Evolutionary conservation across 1,140 invertebrate species (phyloP), one percentile per base, ranked within the genome.

Genomic region (Colletes latitarsis): DNA sequence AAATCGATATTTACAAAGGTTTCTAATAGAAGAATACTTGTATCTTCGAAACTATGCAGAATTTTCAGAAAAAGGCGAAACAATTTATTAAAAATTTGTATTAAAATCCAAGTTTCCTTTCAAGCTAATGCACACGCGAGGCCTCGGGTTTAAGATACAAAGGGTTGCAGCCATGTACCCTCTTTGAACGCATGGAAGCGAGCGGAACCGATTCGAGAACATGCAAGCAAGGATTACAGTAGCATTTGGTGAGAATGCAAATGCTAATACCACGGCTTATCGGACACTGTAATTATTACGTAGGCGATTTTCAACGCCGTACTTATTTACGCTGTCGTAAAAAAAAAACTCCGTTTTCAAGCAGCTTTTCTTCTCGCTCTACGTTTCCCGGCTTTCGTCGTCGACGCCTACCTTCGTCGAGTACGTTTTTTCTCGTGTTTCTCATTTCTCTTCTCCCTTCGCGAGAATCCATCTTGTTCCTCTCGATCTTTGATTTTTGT

Each of bases 211-310:
- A 49, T 49, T 49, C 49, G 49, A 49, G 49, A 49, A 12, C 49
- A 10, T 49, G 49, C 10, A 49, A 49, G 10, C 49, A 49, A 10
- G 10, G 49, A 49, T 49, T 49, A 12, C 49, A 12, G 6, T 49
- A 46, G 46, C 17, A 57, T 82, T 66, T 63, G 60, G 41, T 60
- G 84, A 80, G 84, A 84, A 87, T 81, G 83, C 80, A 82, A 85
- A 82, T 78, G 70, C 67, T 86, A 83, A 88, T 84, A 84, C 79
- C 78, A 73, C 75, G 82, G 82, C 82, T 89, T 88, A 88, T 86
- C 68, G 73, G 67, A 74, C 58, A 76, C 84, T 81, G 86, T 89
- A 86, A 89, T 89, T 88, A 88, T 88, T 86, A 81, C 64, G 43
- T 49, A 62, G 74, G 19, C 70, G 71, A 84, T 64, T 77, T 63